Base-by-base conservation (phyloP, 2,888 invertebrate species). In the Camptogramma bilineatum region DNA sequence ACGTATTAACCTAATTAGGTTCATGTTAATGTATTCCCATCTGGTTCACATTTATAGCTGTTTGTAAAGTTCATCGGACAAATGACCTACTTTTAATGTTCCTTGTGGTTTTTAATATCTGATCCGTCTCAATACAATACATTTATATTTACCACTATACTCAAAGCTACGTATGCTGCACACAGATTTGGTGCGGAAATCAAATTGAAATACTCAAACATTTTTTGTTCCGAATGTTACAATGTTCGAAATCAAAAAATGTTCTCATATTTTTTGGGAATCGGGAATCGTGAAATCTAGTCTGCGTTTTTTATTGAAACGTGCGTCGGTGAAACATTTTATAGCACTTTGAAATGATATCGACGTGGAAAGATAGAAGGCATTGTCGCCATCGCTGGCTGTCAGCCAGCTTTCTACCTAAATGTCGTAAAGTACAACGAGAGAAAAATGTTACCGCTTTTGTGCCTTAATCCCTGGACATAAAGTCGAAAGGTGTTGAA, bases 311-410 rank as follows among this genome's bases (percentile, higher is more conserved):
- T 71, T 70, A 68, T 66, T 61, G 71, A 67, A 72, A 70, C 73
- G 61, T 60, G 67, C 65, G 69, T 68, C 64, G 62, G 66, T 74
- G 73, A 72, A 71, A 70, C 63, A 63, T 73, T 74, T 78, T 76
- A 75, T 77, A 67, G 70, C 72, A 72, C 65, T 77, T 74, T 75
- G 64, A 79, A 84, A 84, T 80, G 82, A 79, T 79, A 86, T 83
- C 79, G 84, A 82, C 79, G 74, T 74, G 73, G 76, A 83, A 82
- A 84, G 76, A 81, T 78, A 79, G 76, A 74, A 74, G 62, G 75
- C 79, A 82, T 85, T 83, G 84, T 84, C 82, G 76, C 81, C 70
- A 66, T 44, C 66, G 53, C 79, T 88, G 88, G 88, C 88, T 70
- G 60, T 13, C 50, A 76, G 86, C 88, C 88, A 88, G 75, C 68